Conservation (phyloP, 2,888 invertebrate genomes). For the Melanargia galathea region DNA sequence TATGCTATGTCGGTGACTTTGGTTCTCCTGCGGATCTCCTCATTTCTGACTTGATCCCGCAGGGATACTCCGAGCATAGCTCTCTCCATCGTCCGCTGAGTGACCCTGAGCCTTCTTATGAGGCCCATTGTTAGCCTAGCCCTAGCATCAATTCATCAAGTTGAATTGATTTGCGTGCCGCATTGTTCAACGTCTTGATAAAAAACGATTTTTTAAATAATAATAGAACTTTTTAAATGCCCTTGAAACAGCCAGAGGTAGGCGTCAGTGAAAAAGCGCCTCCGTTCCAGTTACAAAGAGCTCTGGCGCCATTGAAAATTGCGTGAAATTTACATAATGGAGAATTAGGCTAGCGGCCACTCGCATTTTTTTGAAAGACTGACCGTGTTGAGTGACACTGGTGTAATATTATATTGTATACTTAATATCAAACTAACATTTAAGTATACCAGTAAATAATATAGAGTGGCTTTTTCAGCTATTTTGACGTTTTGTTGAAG, state of each 20-base stretch:
- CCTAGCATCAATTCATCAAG: neutral
- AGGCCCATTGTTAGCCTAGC: too few species aligned
- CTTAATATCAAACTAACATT: too few species aligned
- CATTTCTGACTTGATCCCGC: too few species aligned
- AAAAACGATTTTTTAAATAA: neutral
- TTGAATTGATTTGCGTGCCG: neutral
- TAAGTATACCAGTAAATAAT: too few species aligned
- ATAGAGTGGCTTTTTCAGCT: too few species aligned
- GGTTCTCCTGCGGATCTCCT: too few species aligned
- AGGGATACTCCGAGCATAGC: too few species aligned
- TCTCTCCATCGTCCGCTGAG: too few species aligned
- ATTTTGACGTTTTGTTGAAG: too few species aligned
- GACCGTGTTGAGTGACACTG: slow-evolving; percentile 1
- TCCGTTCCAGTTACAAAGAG: slow-evolving; percentile 8
- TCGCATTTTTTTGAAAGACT: neutral
- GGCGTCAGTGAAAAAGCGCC: neutral
- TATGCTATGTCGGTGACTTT: too few species aligned
- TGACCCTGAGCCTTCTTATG: too few species aligned
- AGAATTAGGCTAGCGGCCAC: neutral
- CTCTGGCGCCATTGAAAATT: slow-evolving; percentile 5
- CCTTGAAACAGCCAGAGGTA: slow-evolving; percentile 4
- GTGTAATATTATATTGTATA: neutral
- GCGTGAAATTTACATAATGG: neutral
- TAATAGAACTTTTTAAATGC: slow-evolving; percentile 1
- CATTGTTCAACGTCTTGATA: slow-evolving; percentile 2